Conservation (phyloP, 2,113 vertebrate species). For the Zootoca vivipara region DNA sequence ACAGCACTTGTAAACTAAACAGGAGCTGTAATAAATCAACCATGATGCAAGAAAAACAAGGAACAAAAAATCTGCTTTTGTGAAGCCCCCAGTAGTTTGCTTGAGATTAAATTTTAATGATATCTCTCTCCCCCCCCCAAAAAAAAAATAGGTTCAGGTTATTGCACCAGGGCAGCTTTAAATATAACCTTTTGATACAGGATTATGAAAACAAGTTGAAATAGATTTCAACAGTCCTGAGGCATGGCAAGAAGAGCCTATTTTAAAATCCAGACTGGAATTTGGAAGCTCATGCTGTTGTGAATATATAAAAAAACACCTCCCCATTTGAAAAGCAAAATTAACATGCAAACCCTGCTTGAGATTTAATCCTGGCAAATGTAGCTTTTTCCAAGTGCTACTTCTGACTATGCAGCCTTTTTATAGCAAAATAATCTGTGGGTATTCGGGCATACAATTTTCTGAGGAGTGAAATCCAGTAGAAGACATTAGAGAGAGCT, state of each 20-base stretch:
- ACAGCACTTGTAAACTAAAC: neutral
- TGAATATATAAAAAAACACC: neutral
- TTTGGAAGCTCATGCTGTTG: neutral
- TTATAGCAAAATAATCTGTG: neutral
- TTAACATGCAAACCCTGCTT: neutral
- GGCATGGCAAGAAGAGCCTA: neutral
- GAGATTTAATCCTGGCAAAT: neutral
- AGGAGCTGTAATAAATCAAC: neutral
- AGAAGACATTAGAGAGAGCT: no score
- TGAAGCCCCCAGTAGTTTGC: neutral
- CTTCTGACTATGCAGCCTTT: neutral
- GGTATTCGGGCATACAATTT: neutral
- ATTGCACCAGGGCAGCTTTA: constrained; percentile 6
- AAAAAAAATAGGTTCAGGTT: neutral
- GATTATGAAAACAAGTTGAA: neutral
- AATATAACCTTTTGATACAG: neutral
- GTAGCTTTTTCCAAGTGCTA: neutral
- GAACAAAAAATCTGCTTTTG: neutral
- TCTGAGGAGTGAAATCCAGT: no score
- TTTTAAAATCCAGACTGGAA: neutral
- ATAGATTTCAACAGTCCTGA: neutral
- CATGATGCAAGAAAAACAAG: neutral
- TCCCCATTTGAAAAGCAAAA: neutral
- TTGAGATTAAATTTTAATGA: constrained; percentile 10
- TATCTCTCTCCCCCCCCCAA: neutral